Evolutionary conservation across 2,113 vertebrate genomes (phyloP).

Genomic region (Chaetodon trifascialis): DNA sequence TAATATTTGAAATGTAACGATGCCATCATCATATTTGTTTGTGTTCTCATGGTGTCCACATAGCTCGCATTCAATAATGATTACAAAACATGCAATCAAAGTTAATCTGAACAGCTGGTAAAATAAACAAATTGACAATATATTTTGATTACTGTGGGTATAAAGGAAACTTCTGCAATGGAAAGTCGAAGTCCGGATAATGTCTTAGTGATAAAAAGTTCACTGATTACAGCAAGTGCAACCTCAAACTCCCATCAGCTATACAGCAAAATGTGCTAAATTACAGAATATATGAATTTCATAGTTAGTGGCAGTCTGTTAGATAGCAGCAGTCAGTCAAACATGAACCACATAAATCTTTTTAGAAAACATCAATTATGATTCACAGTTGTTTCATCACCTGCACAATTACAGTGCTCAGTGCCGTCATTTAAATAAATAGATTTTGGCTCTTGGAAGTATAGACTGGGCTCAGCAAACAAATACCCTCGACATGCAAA

Average conservation of each 20-base stretch:
- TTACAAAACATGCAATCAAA: too few relatives aligned
- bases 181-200: too few relatives aligned
- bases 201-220: neutral
- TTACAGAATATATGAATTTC: neutral
- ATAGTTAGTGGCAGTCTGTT: conserved; percentile 5
- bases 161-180: too few relatives aligned
- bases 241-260: conserved; percentile 14
- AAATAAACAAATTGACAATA: too few relatives aligned
- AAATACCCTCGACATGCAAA: conserved; percentile 37
- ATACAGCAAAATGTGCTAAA: neutral
- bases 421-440: conserved; percentile 42
- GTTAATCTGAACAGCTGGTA: too few relatives aligned
- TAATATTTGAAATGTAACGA: too few relatives aligned
- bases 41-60: too few relatives aligned
- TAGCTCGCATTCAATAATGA: too few relatives aligned
- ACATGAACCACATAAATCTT: conserved; percentile 43
- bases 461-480: conserved; percentile 22
- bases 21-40: too few relatives aligned
- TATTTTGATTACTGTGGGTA: too few relatives aligned
- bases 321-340: conserved; percentile 42
- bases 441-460: conserved; percentile 39
- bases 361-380: conserved; percentile 46
- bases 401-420: conserved; percentile 40
- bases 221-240: conserved; percentile 25
- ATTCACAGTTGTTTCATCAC: conserved; percentile 56